These are phyloP conservation scores for Sarcophaga caerulescens DNA, from an alignment of 2,888 invertebrate genomes.

Conservation along the genomic window DNA sequence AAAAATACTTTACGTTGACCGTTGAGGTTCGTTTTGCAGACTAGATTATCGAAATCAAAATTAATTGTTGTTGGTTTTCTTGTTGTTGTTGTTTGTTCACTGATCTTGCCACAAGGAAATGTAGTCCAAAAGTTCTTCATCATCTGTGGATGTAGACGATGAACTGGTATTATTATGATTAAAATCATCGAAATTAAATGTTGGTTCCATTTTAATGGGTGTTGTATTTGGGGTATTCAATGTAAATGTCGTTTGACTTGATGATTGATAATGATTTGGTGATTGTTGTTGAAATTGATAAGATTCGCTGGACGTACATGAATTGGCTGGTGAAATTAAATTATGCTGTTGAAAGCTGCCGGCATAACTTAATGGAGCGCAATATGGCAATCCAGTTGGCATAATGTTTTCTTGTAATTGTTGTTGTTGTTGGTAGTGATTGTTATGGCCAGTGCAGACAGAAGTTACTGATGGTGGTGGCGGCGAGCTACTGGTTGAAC, in stretches of 20 bases:
- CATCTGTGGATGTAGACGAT: slow-evolving; percentile 86
- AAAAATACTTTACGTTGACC: slow-evolving; percentile 48
- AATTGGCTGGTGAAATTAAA: slow-evolving; percentile 73
- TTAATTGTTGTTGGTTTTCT: slow-evolving; percentile 44
- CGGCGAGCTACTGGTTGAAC: slow-evolving; percentile 53
- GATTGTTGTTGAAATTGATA: slow-evolving; percentile 59
- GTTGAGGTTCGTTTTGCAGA: slow-evolving; percentile 35
- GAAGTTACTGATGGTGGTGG: slow-evolving; percentile 16
- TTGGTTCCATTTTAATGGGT: slow-evolving; percentile 66
- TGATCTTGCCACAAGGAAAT: slow-evolving; percentile 80
- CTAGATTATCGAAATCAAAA: slow-evolving; percentile 60
- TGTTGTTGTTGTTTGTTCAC: slow-evolving; percentile 54
- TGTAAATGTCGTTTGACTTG: slow-evolving; percentile 68
- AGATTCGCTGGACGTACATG: slow-evolving; percentile 71
- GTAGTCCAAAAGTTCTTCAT: slow-evolving; percentile 91
- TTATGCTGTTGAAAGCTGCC: slow-evolving; percentile 71
- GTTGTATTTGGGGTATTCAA: slow-evolving; percentile 68
- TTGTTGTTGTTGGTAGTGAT: slow-evolving; percentile 2
- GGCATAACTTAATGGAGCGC: slow-evolving; percentile 65
- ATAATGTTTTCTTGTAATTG: background rate
- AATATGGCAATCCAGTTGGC: slow-evolving; percentile 42
- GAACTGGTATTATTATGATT: slow-evolving; percentile 70
- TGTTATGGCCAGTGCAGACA: slow-evolving; percentile 34
- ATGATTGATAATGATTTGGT: slow-evolving; percentile 68
- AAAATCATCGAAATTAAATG: slow-evolving; percentile 55